Evolutionary conservation across 2,797 vertebrate species (phyloP).

Genomic region (Orientallactaga sibirica): DNA sequence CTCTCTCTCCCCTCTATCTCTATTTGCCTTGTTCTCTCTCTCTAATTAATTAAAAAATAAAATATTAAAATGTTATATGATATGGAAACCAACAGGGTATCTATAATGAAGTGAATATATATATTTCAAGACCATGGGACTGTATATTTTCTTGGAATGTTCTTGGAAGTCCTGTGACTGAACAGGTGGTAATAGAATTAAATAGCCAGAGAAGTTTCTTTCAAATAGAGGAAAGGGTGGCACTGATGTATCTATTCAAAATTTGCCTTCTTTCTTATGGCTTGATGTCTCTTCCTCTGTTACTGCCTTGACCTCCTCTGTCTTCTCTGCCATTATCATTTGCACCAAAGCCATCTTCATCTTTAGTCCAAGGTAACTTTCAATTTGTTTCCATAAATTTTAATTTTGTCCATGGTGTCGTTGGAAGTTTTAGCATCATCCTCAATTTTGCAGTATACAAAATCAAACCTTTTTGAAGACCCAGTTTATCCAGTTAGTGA

Average conservation of each 20-base stretch:
- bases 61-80: slow-evolving; percentile 57
- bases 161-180: slow-evolving; percentile 88
- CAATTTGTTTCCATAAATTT: slow-evolving; percentile 92
- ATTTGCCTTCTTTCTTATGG: slow-evolving; percentile 97
- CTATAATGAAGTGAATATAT: slow-evolving; percentile 86
- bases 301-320: slow-evolving; percentile 88
- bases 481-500: slow-evolving; percentile 95
- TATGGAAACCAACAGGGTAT: slow-evolving; percentile 85
- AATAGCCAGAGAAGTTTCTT: slow-evolving; percentile 90
- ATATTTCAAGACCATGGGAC: slow-evolving; percentile 82
- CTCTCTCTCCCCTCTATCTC: too few relatives aligned
- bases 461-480: slow-evolving; percentile 96
- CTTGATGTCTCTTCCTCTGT: slow-evolving; percentile 85
- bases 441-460: slow-evolving; percentile 96
- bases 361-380: slow-evolving; percentile 95
- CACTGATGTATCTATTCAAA: slow-evolving; percentile 93
- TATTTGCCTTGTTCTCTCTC: too few relatives aligned
- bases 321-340: slow-evolving; percentile 85
- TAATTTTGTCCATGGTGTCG: slow-evolving; percentile 96
- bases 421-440: slow-evolving; percentile 97
- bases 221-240: slow-evolving; percentile 83
- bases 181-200: slow-evolving; percentile 84
- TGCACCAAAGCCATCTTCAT: slow-evolving; percentile 88
- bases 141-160: slow-evolving; percentile 88
- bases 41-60: too few relatives aligned